Percentiles rank a stretch among this genome's conserved stretches.
phyloP scores from a whole-genome alignment of 2,797 vertebrate genomes.

The Poecilia gillii region DNA sequence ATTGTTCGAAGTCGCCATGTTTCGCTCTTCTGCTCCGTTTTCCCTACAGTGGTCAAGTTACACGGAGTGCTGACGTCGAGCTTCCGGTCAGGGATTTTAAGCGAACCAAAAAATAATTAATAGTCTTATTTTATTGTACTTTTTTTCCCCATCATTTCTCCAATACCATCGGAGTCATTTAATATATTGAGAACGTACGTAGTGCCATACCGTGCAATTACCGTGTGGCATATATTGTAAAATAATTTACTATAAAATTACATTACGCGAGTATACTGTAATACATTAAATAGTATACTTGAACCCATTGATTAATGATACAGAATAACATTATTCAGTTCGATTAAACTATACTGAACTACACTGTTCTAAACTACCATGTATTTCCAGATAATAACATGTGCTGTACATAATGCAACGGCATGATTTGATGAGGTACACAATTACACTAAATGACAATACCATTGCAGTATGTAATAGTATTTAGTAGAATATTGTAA shows the following conservation, averaged over 20 bases:
- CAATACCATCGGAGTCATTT: background rate
- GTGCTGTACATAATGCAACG: background rate
- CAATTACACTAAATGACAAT: background rate
- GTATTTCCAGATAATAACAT: background rate
- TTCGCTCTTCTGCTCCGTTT: conserved; percentile 86
- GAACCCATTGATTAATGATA: background rate
- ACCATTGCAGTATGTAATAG: background rate
- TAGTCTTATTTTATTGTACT: background rate
- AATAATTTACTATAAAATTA: background rate
- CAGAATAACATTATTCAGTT: background rate
- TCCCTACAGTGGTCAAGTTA: conserved; percentile 58
- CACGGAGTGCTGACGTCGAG: background rate
- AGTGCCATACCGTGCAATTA: background rate
- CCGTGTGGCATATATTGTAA: background rate
- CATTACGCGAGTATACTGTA: background rate
- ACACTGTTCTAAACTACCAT: background rate
- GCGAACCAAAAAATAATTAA: background rate
- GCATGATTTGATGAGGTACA: background rate
- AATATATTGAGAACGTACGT: background rate
- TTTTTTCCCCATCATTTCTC: background rate
- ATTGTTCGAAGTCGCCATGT: conserved; percentile 99
- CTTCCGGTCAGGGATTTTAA: conserved; percentile 52
- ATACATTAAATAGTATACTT: background rate
- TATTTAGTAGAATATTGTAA: background rate
- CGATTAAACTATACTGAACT: background rate